Conservation (phyloP, 2,113 vertebrate genomes). For the Thermophis baileyi region DNA sequence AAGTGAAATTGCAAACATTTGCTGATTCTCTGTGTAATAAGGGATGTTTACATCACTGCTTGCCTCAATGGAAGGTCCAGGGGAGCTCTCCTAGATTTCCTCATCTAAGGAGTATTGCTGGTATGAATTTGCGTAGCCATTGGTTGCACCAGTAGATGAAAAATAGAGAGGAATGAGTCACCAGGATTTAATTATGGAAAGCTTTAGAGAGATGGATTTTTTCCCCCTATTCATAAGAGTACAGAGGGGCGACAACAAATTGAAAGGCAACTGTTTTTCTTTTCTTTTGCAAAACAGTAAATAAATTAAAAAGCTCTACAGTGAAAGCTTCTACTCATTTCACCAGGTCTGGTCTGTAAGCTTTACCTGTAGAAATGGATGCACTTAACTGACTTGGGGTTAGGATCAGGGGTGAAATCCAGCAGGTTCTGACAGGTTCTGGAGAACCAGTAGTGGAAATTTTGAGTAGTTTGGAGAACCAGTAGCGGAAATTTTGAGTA, state of each 20-base stretch:
- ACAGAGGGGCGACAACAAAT: neutral
- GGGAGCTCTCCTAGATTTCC: neutral
- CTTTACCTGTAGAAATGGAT: neutral
- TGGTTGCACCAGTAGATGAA: neutral
- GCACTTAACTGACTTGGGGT: neutral
- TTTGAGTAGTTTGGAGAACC: no score
- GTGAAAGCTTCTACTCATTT: neutral
- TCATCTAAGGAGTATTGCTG: neutral
- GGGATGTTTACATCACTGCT: neutral
- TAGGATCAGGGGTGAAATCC: no score
- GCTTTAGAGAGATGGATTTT: neutral
- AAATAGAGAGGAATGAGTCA: neutral
- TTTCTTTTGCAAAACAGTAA: neutral
- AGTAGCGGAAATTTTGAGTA: no score
- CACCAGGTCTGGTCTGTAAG: neutral
- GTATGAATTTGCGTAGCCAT: neutral
- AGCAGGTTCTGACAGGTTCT: no score
- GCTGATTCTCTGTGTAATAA: neutral
- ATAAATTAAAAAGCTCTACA: neutral
- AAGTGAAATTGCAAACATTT: conserved; percentile 1
- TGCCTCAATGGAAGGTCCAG: neutral
- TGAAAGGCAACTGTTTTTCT: neutral
- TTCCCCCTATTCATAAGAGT: neutral
- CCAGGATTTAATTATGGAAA: neutral
- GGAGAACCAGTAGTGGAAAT: no score